These are phyloP conservation scores for Agrotis segetum DNA, from an alignment of 2,888 invertebrate genomes.

Conservation along the genomic window DNA sequence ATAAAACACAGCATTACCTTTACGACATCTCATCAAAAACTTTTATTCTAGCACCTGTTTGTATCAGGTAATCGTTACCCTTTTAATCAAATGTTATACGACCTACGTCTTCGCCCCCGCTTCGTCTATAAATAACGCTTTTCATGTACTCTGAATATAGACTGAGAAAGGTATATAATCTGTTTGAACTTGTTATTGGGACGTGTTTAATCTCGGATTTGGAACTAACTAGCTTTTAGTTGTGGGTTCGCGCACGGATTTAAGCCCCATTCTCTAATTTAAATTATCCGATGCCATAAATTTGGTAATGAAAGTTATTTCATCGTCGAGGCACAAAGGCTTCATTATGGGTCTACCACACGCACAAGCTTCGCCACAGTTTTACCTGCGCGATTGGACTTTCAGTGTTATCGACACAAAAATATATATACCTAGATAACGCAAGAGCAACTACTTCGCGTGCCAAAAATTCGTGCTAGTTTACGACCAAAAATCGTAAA, in stretches of 20 bases:
- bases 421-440: no score
- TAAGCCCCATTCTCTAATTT: no score
- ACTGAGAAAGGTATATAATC: slow-evolving; percentile 21
- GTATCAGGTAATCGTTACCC: slow-evolving; percentile 44
- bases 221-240: not conserved
- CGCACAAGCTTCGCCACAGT: no score
- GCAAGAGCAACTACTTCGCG: no score
- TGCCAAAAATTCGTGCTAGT: no score
- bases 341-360: no score
- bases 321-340: no score
- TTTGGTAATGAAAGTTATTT: no score
- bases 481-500: no score
- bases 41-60: slow-evolving; percentile 57
- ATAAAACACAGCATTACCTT: slow-evolving; percentile 60
- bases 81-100: slow-evolving; percentile 56
- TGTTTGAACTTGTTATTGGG: slow-evolving; percentile 14
- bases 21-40: slow-evolving; percentile 48
- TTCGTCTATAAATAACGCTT: slow-evolving; percentile 25
- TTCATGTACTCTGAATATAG: slow-evolving; percentile 22
- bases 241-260: not conserved
- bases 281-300: no score
- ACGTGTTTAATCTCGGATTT: not conserved
- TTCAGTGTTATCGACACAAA: no score
- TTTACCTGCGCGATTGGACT: no score
- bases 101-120: slow-evolving; percentile 24